A percentile compares a stretch with the other conserved stretches of the same genome.
Evolutionary conservation across 2,888 invertebrate genomes (phyloP).

Genomic region (Ormyrus labotus): DNA sequence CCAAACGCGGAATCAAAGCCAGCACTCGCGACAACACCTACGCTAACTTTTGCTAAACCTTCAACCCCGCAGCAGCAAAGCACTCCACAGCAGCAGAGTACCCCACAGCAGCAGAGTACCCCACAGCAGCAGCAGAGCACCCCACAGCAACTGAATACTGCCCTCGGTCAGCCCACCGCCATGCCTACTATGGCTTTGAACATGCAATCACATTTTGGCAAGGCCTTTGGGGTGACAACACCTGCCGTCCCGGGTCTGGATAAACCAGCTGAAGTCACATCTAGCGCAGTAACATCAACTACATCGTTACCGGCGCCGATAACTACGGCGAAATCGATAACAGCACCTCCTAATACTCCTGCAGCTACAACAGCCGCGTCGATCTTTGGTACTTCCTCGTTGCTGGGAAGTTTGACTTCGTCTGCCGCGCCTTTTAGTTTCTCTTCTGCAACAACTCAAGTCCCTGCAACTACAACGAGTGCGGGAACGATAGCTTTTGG

Average conservation of each 20-base stretch:
- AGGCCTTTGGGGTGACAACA: slow-evolving; percentile 3
- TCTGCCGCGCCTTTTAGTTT: slow-evolving; percentile 43
- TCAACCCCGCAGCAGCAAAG: background rate
- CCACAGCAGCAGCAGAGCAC: slow-evolving; percentile 5
- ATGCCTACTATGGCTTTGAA: background rate
- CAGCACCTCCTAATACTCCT: slow-evolving; percentile 29
- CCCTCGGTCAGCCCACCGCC: background rate
- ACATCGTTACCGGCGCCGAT: background rate
- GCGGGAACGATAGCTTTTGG: slow-evolving; percentile 12
- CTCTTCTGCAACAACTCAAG: slow-evolving; percentile 6
- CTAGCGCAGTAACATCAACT: background rate
- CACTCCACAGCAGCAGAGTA: slow-evolving; percentile 2
- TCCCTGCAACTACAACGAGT: background rate
- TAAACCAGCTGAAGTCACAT: background rate
- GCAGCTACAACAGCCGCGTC: slow-evolving; percentile 43
- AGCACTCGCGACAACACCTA: background rate
- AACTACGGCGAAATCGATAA: background rate
- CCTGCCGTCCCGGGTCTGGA: slow-evolving; percentile 31
- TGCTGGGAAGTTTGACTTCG: slow-evolving; percentile 9
- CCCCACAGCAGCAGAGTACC: too few species aligned
- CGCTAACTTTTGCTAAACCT: slow-evolving; percentile 30
- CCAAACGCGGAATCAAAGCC: slow-evolving; percentile 10
- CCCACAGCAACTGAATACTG: background rate
- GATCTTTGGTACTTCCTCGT: slow-evolving; percentile 49
- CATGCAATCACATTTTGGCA: slow-evolving; percentile 35